phyloP scores from a whole-genome alignment of 2,888 invertebrate genomes.

The Dolichomitus sp. region DNA sequence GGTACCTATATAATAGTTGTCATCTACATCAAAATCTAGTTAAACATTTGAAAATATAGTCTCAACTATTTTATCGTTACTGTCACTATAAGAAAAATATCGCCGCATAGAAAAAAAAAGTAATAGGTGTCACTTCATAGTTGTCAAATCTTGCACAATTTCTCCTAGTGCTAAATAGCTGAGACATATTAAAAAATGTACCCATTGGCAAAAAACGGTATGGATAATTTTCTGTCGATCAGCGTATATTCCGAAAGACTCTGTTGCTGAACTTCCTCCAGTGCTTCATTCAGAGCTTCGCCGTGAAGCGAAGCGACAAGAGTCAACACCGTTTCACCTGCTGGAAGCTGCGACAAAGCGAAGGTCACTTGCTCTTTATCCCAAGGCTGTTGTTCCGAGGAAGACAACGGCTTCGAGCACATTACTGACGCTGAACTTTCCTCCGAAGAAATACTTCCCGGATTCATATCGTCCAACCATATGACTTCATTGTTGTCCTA shows the following conservation, averaged over 20 bases:
- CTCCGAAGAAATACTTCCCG: slow-evolving; percentile 80
- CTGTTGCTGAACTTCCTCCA: slow-evolving; percentile 72
- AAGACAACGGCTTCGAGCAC: slow-evolving; percentile 73
- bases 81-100: neutral
- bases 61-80: too few relatives aligned
- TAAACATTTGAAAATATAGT: too few relatives aligned
- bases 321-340: slow-evolving; percentile 78
- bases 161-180: too few relatives aligned
- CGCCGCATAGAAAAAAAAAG: too few relatives aligned
- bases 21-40: too few relatives aligned
- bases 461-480: slow-evolving; percentile 77
- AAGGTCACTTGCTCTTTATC: slow-evolving; percentile 77
- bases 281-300: slow-evolving; percentile 71
- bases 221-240: slow-evolving; percentile 64
- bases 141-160: too few relatives aligned
- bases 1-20: too few relatives aligned
- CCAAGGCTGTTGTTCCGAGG: slow-evolving; percentile 78
- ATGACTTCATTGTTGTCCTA: slow-evolving; percentile 74
- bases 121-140: too few relatives aligned
- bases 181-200: slow-evolving; percentile 37
- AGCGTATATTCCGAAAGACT: slow-evolving; percentile 62
- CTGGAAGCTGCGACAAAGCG: slow-evolving; percentile 79
- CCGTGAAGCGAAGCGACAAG: slow-evolving; percentile 75
- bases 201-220: slow-evolving; percentile 73
- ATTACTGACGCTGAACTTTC: slow-evolving; percentile 74